Percentiles rank a stretch among this genome's conserved stretches.
These are phyloP conservation scores for Drosophila anomalipes DNA, from an alignment of 2,888 invertebrate species.

Conservation along the genomic window DNA sequence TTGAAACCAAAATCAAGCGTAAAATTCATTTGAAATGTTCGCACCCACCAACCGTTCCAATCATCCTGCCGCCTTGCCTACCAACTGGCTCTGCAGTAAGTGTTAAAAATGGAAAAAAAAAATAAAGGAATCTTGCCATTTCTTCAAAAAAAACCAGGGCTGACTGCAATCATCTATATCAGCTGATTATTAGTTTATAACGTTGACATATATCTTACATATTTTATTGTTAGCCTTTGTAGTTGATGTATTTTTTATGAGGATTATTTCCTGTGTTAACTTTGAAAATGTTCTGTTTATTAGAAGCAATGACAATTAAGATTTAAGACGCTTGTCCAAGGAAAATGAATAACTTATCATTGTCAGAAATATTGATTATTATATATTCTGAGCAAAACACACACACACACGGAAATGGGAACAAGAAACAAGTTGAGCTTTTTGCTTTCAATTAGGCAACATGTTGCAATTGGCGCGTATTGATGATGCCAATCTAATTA, in stretches of 20 bases:
- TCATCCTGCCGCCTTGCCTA: conserved; percentile 2
- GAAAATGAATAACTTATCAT: not conserved
- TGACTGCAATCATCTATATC: conserved; percentile 8
- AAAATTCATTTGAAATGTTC: conserved; percentile 76
- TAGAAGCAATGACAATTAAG: not conserved
- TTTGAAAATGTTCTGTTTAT: not conserved
- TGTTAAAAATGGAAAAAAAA: conserved; percentile 47
- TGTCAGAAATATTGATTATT: not conserved
- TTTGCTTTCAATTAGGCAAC: not conserved
- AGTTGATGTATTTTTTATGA: not conserved
- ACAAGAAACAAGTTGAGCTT: not conserved
- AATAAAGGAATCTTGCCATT: not conserved
- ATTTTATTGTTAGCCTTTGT: not conserved
- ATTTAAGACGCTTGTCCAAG: not conserved
- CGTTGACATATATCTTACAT: not conserved
- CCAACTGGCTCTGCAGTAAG: conserved; percentile 29
- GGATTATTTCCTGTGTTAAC: not conserved
- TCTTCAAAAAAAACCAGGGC: not conserved
- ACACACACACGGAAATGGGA: not conserved
- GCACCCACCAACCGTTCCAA: conserved; percentile 23
- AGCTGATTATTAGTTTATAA: not conserved
- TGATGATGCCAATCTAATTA: conserved; percentile 5
- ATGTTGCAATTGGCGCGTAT: not conserved
- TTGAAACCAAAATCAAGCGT: conserved; percentile 77
- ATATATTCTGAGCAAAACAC: not conserved